These are phyloP conservation scores for Agrotis segetum DNA, from an alignment of 2,888 invertebrate genomes.

Conservation along the genomic window DNA sequence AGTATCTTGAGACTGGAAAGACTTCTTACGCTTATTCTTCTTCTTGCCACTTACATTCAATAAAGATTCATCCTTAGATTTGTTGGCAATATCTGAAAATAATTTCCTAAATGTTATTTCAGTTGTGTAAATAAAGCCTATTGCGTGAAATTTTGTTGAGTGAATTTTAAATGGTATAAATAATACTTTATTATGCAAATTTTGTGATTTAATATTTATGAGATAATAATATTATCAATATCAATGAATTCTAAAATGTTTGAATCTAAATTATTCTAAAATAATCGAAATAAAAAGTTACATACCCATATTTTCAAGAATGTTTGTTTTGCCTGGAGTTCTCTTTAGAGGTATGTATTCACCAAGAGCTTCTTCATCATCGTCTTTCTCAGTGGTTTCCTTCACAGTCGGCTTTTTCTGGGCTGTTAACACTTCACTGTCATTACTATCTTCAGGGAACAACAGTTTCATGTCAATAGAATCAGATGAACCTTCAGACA, in stretches of 20 bases:
- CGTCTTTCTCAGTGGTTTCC: slow-evolving; percentile 37
- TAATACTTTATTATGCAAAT: neutral
- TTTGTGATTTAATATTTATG: neutral
- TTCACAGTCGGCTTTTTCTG: slow-evolving; percentile 15
- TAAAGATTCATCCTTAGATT: slow-evolving; percentile 42
- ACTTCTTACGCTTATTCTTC: slow-evolving; percentile 63
- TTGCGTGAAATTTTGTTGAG: neutral
- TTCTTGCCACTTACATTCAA: slow-evolving; percentile 62
- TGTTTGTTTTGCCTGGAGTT: slow-evolving; percentile 78
- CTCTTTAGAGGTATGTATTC: slow-evolving; percentile 79
- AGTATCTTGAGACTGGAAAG: slow-evolving; percentile 44
- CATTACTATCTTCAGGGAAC: slow-evolving; percentile 84
- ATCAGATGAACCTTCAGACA: slow-evolving; percentile 76
- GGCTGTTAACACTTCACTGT: slow-evolving; percentile 64
- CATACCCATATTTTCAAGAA: slow-evolving; percentile 72
- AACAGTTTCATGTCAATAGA: slow-evolving; percentile 82
- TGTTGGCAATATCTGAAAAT: slow-evolving; percentile 45
- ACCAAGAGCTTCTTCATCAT: slow-evolving; percentile 53
- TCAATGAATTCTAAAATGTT: no score
- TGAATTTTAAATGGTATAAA: slow-evolving; percentile 14
- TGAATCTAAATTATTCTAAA: neutral
- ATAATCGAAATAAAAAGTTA: slow-evolving; percentile 20
- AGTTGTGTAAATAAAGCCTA: slow-evolving; percentile 29
- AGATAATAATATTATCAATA: neutral
- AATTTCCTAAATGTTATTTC: neutral